Conservation (phyloP, 53 echinoderm and acorn worm genomes). For the Echinarachnius parma region DNA sequence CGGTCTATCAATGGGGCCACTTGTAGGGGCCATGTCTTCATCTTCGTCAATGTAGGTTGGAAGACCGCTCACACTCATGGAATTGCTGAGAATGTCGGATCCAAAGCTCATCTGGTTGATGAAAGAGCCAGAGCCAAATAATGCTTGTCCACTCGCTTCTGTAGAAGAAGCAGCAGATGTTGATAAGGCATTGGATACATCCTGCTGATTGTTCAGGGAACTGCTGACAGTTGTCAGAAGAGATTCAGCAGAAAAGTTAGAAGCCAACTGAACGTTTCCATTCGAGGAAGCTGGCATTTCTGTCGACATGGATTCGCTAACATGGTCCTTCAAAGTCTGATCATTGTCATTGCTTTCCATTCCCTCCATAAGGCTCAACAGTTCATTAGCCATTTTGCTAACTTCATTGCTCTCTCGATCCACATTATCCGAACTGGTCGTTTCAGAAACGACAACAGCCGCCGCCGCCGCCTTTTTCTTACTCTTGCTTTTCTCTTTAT, state of each 20-base stretch:
- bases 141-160: slow-evolving; percentile 19
- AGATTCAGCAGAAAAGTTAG: slow-evolving; percentile 63
- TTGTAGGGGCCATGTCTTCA: slow-evolving; percentile 23
- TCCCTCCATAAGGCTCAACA: slow-evolving; percentile 31
- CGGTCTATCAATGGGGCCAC: background rate
- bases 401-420: slow-evolving; percentile 8
- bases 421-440: slow-evolving; percentile 28
- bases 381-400: slow-evolving; percentile 7
- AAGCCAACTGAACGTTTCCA: slow-evolving; percentile 2
- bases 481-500: slow-evolving; percentile 39
- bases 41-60: slow-evolving; percentile 89
- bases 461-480: slow-evolving; percentile 3
- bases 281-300: slow-evolving; percentile 18
- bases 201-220: background rate
- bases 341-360: slow-evolving; percentile 2
- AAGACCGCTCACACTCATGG: slow-evolving; percentile 94
- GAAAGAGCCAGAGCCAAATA: too few species aligned
- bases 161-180: slow-evolving; percentile 1
- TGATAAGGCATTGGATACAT: too few species aligned
- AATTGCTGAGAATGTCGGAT: slow-evolving; percentile 85
- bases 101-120: slow-evolving; percentile 22
- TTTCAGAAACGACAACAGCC: too few species aligned
- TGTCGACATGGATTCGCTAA: background rate
- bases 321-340: background rate
- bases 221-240: slow-evolving; percentile 30